Evolutionary conservation across 1,140 invertebrate species (phyloP).

Genomic region (Panulirus ornatus): DNA sequence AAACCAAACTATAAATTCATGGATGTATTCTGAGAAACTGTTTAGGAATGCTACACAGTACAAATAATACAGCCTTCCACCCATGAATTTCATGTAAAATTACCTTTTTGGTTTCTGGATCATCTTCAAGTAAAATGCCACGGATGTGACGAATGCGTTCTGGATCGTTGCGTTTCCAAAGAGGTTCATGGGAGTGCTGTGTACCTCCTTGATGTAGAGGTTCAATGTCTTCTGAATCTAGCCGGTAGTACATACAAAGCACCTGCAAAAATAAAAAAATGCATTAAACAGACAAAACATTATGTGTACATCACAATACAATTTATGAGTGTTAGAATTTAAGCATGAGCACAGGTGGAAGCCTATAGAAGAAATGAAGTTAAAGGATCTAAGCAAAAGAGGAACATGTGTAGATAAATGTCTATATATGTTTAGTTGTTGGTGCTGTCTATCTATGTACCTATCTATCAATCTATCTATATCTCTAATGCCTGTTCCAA

Average conservation of each 20-base stretch:
- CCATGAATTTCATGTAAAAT: not conserved
- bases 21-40: not conserved
- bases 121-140: conserved; percentile 81
- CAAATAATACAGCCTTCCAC: not conserved
- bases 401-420: too few relatives aligned
- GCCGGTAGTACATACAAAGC: conserved; percentile 75
- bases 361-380: too few relatives aligned
- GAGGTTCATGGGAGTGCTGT: conserved; percentile 78
- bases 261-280: conserved; percentile 63
- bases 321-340: too few relatives aligned
- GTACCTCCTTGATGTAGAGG: conserved; percentile 55
- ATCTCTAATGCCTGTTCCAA: too few relatives aligned
- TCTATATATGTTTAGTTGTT: too few relatives aligned
- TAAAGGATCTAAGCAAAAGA: too few relatives aligned
- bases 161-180: conserved; percentile 81
- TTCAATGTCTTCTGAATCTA: conserved; percentile 74
- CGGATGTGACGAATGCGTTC: conserved; percentile 81
- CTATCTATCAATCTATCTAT: too few relatives aligned
- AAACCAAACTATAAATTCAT: too few relatives aligned
- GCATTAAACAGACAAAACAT: not conserved
- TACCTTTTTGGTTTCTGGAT: conserved; percentile 75
- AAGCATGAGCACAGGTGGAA: too few relatives aligned
- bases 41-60: not conserved
- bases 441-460: too few relatives aligned
- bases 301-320: too few relatives aligned